Evolutionary conservation across 1,140 invertebrate species (phyloP), one percentile per base, ranked within the genome.

Genomic region (Aphis craccivora): DNA sequence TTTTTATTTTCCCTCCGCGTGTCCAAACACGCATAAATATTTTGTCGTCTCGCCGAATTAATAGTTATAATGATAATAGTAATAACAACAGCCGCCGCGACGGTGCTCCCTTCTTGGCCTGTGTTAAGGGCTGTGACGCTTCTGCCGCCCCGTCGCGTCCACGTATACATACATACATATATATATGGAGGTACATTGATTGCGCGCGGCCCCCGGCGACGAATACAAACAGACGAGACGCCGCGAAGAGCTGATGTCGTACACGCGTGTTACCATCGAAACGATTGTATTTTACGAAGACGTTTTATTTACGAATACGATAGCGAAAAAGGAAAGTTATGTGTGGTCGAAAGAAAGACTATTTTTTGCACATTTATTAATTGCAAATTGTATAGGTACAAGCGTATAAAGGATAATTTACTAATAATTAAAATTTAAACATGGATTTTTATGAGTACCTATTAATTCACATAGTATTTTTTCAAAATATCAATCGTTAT

Each of bases 1-100:
- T 89, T 89, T 89, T 89, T n/a, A 30, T 86, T 40, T 45, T 40
- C 30, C 45, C 86, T 20, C 25, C 45, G 86, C 30, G 45, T 53
- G 87, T 89, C 87, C 48, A 89, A 89, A 89, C 87, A 89, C 35
- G 30, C 37, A 88, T 20, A 89, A 89, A 89, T 89, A 89, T 89
- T 89, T 53, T 89, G 87, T 89, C 87, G 87, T 89, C n/a, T 53
- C 35, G 35, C n/a, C 48, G 87, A 89, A 89, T 89, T 53, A 53
- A 89, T 89, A 89, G 22, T 76, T 76, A 76, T n/a, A 76, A 76
- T 76, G 30, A 60, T 60, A 60, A 60, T 30, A 67, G 25, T 25
- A 60, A 30, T 25, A 30, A 67, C n/a, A 30, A 43, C 84, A 43
- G 43, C 14, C 43, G 40, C 84, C 9, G 18, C 43, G 4, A 45